A percentile compares a stretch with the other conserved stretches of the same genome.
Conservation (phyloP, 2,113 vertebrate species). For the Murina feae region DNA sequence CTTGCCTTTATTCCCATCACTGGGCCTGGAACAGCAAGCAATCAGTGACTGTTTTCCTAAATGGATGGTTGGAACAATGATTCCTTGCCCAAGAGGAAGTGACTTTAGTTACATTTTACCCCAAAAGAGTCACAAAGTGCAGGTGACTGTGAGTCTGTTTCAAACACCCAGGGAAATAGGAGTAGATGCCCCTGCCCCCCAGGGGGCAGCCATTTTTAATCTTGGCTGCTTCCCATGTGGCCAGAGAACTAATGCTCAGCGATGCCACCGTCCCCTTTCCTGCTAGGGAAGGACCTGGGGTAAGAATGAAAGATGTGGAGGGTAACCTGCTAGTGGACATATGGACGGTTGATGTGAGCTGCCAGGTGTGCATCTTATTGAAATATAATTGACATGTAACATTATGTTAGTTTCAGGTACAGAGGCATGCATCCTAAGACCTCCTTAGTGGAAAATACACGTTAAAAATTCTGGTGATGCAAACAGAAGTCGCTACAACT, state of each 20-base stretch:
- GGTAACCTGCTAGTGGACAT: not conserved
- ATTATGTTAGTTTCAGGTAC: not conserved
- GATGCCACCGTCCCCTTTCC: not conserved
- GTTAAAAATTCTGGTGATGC: not conserved
- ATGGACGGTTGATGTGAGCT: not conserved
- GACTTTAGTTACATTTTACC: not conserved
- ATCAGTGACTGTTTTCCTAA: not conserved
- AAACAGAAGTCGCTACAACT: not conserved
- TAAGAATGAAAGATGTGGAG: not conserved
- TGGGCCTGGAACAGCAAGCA: not conserved
- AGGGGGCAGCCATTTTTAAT: not conserved
- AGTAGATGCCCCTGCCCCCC: not conserved
- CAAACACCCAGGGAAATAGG: not conserved
- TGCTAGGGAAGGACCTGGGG: not conserved
- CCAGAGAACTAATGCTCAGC: not conserved
- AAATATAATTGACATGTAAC: not conserved
- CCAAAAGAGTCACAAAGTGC: not conserved
- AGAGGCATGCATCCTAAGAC: not conserved
- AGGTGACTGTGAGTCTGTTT: not conserved
- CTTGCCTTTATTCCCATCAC: not conserved
- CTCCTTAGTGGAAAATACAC: not conserved
- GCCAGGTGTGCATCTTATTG: not conserved
- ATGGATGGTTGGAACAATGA: not conserved
- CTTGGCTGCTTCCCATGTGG: not conserved
- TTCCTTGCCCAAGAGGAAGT: not conserved